Percentiles rank a stretch among this genome's conserved stretches.
Conservation (phyloP, 2,113 vertebrate species). For the Oreocharis arfaki region DNA sequence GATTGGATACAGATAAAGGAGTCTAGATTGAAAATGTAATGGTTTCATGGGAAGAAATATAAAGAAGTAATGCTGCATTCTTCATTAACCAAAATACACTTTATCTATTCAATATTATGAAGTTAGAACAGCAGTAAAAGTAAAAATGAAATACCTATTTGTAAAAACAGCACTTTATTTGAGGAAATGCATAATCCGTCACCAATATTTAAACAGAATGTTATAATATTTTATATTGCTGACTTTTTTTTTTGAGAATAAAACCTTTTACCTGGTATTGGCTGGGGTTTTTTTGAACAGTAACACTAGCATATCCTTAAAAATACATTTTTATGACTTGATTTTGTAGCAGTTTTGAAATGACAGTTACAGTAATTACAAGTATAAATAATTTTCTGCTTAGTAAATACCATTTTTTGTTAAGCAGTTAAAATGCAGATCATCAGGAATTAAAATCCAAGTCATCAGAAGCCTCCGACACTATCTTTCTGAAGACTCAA, state of each 20-base stretch:
- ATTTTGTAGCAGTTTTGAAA: background rate
- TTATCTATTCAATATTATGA: background rate
- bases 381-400: background rate
- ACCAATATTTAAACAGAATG: constrained; percentile 22
- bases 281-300: background rate
- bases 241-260: constrained; percentile 20
- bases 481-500: background rate
- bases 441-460: background rate
- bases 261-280: background rate
- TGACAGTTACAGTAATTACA: background rate
- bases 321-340: background rate
- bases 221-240: constrained; percentile 37
- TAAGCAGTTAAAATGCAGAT: background rate
- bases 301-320: background rate
- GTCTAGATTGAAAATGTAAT: background rate
- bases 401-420: background rate
- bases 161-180: constrained; percentile 54
- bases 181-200: constrained; percentile 1
- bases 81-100: background rate
- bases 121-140: background rate
- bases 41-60: background rate
- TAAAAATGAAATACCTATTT: background rate
- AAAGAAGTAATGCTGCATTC: background rate
- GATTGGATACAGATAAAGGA: background rate
- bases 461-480: background rate